Conservation (phyloP, 30 jellyfish, hydroid and myxozoan genomes). For the Catostylus mosaicus region DNA sequence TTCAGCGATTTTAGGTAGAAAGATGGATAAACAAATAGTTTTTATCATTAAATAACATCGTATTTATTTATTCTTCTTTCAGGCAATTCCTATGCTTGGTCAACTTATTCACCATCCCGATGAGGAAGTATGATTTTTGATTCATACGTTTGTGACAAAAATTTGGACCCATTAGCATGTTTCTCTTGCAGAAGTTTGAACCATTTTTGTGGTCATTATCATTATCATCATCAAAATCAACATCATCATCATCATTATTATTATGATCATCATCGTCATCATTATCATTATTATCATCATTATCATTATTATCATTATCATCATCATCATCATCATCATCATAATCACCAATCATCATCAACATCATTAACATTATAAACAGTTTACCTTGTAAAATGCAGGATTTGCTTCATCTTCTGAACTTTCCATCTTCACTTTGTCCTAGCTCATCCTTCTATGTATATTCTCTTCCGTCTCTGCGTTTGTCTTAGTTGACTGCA, state of each 20-base stretch:
- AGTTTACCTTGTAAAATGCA: too few relatives aligned
- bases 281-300: not conserved
- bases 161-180: not conserved
- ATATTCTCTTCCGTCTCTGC: too few relatives aligned
- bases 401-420: not conserved
- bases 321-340: not conserved
- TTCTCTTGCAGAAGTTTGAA: not conserved
- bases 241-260: too few relatives aligned
- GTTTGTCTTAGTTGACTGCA: too few relatives aligned
- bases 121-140: conserved; percentile 57
- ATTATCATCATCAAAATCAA: too few relatives aligned
- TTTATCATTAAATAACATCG: too few relatives aligned
- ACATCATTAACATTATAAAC: not conserved
- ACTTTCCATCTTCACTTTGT: not conserved
- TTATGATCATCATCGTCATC: not conserved
- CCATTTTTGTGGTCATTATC: not conserved
- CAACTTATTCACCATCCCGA: conserved; percentile 81
- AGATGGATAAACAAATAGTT: too few relatives aligned
- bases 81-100: conserved; percentile 93
- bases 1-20: too few relatives aligned
- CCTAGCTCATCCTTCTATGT: not conserved
- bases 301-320: not conserved
- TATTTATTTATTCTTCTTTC: too few relatives aligned
- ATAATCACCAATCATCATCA: not conserved
- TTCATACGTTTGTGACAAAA: not conserved